These are phyloP conservation scores for Morinoia aosen DNA, from an alignment of 2,888 invertebrate genomes.

Conservation along the genomic window DNA sequence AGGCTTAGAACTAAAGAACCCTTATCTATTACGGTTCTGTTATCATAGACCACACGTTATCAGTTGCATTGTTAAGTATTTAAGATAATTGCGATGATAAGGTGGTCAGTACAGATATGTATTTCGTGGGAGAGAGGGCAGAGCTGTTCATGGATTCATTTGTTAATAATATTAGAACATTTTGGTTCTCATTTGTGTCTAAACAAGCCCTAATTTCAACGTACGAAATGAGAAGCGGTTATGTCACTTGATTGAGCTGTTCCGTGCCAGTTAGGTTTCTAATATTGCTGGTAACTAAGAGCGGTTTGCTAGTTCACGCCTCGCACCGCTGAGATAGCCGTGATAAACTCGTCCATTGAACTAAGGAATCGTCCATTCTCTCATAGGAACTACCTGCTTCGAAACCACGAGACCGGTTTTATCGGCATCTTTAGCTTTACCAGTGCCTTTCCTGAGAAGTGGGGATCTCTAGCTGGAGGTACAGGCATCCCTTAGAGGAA, in stretches of 20 bases:
- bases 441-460: neutral
- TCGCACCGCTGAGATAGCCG: too few species aligned
- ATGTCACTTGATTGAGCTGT: neutral
- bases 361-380: neutral
- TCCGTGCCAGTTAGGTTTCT: neutral
- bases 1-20: neutral
- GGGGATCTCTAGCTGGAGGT: too few species aligned
- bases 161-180: neutral
- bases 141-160: neutral
- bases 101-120: neutral
- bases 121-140: neutral
- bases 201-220: neutral
- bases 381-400: neutral
- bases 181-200: neutral
- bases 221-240: neutral
- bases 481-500: too few species aligned
- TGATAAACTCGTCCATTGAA: neutral
- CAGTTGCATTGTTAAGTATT: neutral
- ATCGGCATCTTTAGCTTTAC: neutral
- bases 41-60: neutral
- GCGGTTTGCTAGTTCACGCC: too few species aligned
- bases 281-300: neutral
- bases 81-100: neutral
- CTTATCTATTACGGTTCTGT: neutral
- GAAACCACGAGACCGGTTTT: neutral